Evolutionary conservation across 1,140 invertebrate species (phyloP).

Genomic region (Zeugodacus cucurbitae): DNA sequence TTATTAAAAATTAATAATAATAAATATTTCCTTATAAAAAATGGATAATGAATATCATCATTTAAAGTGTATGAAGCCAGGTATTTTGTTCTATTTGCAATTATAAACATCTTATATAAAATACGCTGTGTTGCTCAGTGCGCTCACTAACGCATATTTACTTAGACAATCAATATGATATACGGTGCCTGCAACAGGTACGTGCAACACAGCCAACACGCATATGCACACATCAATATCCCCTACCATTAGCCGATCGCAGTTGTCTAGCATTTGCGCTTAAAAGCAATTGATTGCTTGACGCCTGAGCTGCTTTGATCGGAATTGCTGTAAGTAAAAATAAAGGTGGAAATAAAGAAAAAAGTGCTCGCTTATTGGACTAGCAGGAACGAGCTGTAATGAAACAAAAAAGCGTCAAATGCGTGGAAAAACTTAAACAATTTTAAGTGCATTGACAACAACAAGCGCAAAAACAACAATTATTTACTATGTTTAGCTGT

Average conservation of each 20-base stretch:
- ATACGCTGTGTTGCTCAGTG: no score
- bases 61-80: no score
- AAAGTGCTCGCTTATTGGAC: no score
- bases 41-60: no score
- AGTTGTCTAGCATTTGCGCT: slow-evolving; percentile 15
- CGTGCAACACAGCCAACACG: not conserved
- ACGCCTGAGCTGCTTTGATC: slow-evolving; percentile 23
- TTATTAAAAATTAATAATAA: no score
- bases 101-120: no score
- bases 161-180: not conserved
- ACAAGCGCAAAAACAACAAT: slow-evolving; percentile 28
- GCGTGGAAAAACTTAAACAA: not conserved
- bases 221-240: not conserved
- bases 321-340: not conserved
- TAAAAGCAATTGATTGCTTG: slow-evolving; percentile 25
- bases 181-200: not conserved
- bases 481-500: slow-evolving; percentile 21
- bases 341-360: not conserved
- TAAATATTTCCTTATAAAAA: no score
- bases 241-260: not conserved
- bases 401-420: not conserved
- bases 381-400: not conserved
- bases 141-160: no score
- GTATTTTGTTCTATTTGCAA: no score
- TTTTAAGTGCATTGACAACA: slow-evolving; percentile 38